Base-by-base conservation (phyloP, 92 coral and sea anemone species). In the Zoanthus sociatus region DNA sequence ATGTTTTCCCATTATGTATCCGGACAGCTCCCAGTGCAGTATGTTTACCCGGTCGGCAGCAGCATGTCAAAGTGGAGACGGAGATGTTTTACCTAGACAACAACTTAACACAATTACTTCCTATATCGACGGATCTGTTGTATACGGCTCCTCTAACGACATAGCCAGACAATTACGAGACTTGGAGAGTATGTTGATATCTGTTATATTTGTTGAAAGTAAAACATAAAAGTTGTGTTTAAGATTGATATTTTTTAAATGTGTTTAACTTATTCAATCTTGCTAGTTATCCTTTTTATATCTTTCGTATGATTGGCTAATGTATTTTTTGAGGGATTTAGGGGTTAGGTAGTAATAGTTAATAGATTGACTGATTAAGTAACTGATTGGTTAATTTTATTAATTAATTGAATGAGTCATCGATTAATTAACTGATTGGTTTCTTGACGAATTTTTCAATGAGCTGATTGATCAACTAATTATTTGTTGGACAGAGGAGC, bases 41-140 rank as follows among this genome's bases (percentile, higher is more conserved):
- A 97, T 93, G 98, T 97, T 97, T 78, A 97, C 99, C 5, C 94
- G 99, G 93, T 97, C 99, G 89, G 99, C 99, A 90, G 99, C 99
- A 46, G 96, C 99, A 13, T 97, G 99, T 86, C 99, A 97, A 86
- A 97, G 90, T 51, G 95, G 94, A 48, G 92, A 90, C 21, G 94
- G 89, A 56, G 91, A 97, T 81, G 77, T 97, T 82, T 88, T 92
- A 44, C 94, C 91, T 9, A 92, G 99, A 37, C 97, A 97, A 84
- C 99, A 97, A 88, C 92, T 97, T 5, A 97, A 97, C 76, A 90
- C 96, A 1, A 93, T 95, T 87, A 95, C 99, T 84, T 95, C 99
- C 68, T 97, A 88, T 63, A 89, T 97, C 15, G 99, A 97, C 69
- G 99, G 98, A 45, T 97, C 99, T 2, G 98, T 95, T 76, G 94